Evolutionary conservation across 2,797 vertebrate genomes (phyloP), one percentile per base, ranked within the genome.

Genomic region (Thamnophis elegans): DNA sequence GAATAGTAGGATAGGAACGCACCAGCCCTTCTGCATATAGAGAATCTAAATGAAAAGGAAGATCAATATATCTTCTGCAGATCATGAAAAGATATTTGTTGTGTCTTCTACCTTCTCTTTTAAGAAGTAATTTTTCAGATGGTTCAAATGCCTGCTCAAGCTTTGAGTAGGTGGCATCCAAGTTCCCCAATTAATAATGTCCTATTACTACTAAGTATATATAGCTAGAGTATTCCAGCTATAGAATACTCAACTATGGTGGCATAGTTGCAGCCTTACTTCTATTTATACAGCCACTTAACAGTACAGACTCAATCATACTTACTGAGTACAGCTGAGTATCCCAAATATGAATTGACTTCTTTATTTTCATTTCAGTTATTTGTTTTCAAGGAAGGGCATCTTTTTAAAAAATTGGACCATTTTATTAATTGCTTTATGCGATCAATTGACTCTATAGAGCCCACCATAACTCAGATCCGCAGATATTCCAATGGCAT

Each of bases 161-260:
- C 92, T 90, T 93, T 95, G 94, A 93, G 95, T 91, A 95, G 96
- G 95, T 86, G 95, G 94, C 94, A 94, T 18, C 94, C 36, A 87
- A 93, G 59, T 6, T 93, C 94, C 93, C 94, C 92, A 88, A 93
- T 95, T 92, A 91, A 89, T 94, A 95, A 94, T 94, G 32, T 36
- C 32, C 68, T 73, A 73, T 73, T 73, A 9, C 68, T 73, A 36
- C 11, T 78, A 8, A 42, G 12, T 59, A 73, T 73, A 73, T 36
- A 73, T 73, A 36, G 65, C 65, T 73, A 73, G 65, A 82, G 25
- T 26, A 73, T 36, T 36, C 65, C 36, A 73, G 32, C 65, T 73
- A 36, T 73, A 73, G n/a, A 36, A 36, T 36, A 36, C 32, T 20
- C 65, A 42, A 56, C 62, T 59, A 53, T 53, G 90, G 90, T 25